These are phyloP conservation scores for Drosophila setosimentum DNA, from an alignment of 2,888 invertebrate genomes.

Conservation along the genomic window DNA sequence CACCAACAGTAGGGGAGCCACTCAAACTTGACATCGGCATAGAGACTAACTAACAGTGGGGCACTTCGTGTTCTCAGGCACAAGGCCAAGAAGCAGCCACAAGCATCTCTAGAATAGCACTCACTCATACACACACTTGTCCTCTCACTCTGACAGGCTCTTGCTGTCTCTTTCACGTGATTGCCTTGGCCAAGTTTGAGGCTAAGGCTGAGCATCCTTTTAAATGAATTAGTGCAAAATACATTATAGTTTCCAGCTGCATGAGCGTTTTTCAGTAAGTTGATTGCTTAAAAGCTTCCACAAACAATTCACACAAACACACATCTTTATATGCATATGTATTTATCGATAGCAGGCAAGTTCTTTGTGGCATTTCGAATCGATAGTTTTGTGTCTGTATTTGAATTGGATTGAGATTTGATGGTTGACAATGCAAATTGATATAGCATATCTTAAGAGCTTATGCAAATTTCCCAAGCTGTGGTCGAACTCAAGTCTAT, in stretches of 20 bases:
- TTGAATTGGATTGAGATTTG: slow-evolving; percentile 21
- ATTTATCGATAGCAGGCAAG: slow-evolving; percentile 38
- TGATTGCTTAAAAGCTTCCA: slow-evolving; percentile 63
- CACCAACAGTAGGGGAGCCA: slow-evolving; percentile 40
- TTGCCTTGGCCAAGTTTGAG: slow-evolving; percentile 67
- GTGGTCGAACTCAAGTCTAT: neutral
- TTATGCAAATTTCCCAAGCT: slow-evolving; percentile 1
- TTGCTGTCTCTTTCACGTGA: slow-evolving; percentile 22
- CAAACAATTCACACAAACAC: neutral
- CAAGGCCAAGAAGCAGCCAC: slow-evolving; percentile 64
- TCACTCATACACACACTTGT: slow-evolving; percentile 11
- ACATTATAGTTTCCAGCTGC: slow-evolving; percentile 64
- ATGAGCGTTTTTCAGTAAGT: slow-evolving; percentile 50
- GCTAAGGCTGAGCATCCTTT: slow-evolving; percentile 68
- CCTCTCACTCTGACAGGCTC: slow-evolving; percentile 23
- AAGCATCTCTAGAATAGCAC: slow-evolving; percentile 37
- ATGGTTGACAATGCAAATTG: slow-evolving; percentile 34
- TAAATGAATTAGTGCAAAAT: slow-evolving; percentile 72
- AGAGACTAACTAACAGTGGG: slow-evolving; percentile 36
- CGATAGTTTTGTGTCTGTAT: slow-evolving; percentile 43
- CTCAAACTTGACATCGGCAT: slow-evolving; percentile 72
- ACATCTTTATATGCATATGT: neutral
- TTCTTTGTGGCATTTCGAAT: slow-evolving; percentile 48
- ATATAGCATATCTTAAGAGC: slow-evolving; percentile 14
- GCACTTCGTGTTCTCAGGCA: slow-evolving; percentile 29